Evolutionary conservation across 2,797 vertebrate species (phyloP).

Genomic region (Rhincodon typus): DNA sequence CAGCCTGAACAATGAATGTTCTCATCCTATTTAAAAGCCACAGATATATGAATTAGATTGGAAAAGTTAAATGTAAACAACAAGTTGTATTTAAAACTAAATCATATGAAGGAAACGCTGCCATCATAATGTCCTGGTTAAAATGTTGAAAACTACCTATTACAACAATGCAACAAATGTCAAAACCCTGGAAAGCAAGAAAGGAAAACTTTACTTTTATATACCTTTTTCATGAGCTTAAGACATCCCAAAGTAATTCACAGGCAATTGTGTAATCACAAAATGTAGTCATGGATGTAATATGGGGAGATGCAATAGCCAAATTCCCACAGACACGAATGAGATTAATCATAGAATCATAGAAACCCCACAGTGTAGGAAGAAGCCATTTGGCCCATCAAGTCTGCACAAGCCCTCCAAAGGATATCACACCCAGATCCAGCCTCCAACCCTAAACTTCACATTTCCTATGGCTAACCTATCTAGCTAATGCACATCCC

Average conservation of each 20-base stretch:
- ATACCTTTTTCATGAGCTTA: neutral
- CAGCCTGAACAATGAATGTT: neutral
- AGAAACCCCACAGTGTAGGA: too few relatives aligned
- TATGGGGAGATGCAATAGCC: neutral
- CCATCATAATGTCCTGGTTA: neutral
- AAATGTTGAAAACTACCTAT: neutral
- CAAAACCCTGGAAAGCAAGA: neutral
- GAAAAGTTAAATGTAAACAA: neutral
- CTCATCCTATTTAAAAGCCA: neutral
- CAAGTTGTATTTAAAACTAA: neutral
- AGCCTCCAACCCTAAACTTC: too few relatives aligned
- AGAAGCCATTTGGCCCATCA: too few relatives aligned
- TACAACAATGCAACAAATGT: neutral
- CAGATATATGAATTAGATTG: neutral
- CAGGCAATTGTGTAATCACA: neutral
- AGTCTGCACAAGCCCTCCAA: too few relatives aligned
- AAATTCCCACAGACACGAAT: neutral
- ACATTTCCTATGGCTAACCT: too few relatives aligned
- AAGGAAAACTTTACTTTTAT: neutral
- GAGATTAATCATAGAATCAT: neutral
- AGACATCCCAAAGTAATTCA: neutral
- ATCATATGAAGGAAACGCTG: neutral
- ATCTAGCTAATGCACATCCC: too few relatives aligned
- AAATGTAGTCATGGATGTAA: neutral
- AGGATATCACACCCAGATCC: too few relatives aligned